Percentiles rank a stretch among this genome's conserved stretches.
phyloP scores from a whole-genome alignment of 1,140 invertebrate genomes.

The Psilanteris sp. region DNA sequence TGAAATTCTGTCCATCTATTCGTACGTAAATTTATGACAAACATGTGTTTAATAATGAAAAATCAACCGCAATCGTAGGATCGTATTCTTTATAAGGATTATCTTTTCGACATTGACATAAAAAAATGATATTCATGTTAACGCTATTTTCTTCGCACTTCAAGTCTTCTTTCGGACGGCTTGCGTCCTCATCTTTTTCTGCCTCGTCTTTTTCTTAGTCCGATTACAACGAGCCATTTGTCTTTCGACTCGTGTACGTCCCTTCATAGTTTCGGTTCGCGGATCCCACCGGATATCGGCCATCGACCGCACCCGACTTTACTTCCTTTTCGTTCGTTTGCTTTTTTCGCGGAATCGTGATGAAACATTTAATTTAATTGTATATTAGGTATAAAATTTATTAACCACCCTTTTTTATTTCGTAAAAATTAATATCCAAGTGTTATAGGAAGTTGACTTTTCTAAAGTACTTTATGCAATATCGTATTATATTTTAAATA shows the following conservation, averaged over 20 bases:
- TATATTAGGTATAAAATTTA: too few species aligned
- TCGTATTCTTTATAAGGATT: slow-evolving; percentile 15
- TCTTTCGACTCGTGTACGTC: slow-evolving; percentile 52
- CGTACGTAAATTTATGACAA: too few species aligned
- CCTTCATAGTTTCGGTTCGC: slow-evolving; percentile 65
- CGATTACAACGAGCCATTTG: slow-evolving; percentile 66
- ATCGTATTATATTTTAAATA: too few species aligned
- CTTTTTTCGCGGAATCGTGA: slow-evolving; percentile 50
- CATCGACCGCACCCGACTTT: slow-evolving; percentile 67
- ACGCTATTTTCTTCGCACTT: slow-evolving; percentile 34
- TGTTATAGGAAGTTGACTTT: too few species aligned
- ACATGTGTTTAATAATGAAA: too few species aligned
- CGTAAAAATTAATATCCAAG: too few species aligned
- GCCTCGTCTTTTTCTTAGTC: slow-evolving; percentile 21
- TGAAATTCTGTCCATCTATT: too few species aligned
- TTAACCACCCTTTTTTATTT: too few species aligned
- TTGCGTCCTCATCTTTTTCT: slow-evolving; percentile 25
- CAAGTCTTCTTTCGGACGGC: slow-evolving; percentile 20
- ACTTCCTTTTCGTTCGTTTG: slow-evolving; percentile 44
- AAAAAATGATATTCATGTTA: slow-evolving; percentile 37
- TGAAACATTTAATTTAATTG: too few species aligned
- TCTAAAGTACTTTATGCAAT: too few species aligned
- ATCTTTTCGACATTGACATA: slow-evolving; percentile 19
- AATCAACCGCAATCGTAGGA: too few species aligned
- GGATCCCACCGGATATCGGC: slow-evolving; percentile 65